Evolutionary conservation across 2,113 vertebrate species (phyloP).

Genomic region (Opisthocomus hoazin): DNA sequence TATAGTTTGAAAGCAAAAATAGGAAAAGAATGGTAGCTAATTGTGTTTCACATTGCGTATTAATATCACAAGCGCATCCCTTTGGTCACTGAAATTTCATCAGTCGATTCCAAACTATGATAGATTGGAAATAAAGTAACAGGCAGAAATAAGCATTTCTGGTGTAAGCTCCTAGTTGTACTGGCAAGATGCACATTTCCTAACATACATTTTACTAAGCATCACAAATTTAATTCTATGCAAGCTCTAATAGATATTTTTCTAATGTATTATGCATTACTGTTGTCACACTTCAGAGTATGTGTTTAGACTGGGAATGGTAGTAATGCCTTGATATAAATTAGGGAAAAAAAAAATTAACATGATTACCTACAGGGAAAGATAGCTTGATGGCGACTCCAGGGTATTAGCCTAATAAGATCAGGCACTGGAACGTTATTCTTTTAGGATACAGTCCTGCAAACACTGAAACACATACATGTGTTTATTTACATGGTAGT

Average conservation of each 20-base stretch:
- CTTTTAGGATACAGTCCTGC: not conserved
- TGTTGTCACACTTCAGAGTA: not conserved
- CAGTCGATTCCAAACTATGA: not conserved
- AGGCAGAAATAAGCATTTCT: not conserved
- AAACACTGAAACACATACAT: not conserved
- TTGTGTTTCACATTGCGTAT: not conserved
- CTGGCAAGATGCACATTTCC: not conserved
- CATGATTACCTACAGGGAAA: not conserved
- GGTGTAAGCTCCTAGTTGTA: not conserved
- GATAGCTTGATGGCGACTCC: not conserved
- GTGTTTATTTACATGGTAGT: not conserved
- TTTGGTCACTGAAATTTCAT: not conserved
- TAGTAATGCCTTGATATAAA: not conserved
- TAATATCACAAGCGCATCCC: not conserved
- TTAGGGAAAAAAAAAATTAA: not conserved
- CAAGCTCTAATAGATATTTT: not conserved
- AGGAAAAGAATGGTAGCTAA: not conserved
- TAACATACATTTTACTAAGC: not conserved
- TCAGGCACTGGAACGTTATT: not conserved
- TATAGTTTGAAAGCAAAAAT: not conserved
- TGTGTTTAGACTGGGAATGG: not conserved
- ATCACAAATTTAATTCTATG: not conserved
- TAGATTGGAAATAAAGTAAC: not conserved
- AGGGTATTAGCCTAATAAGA: not conserved
- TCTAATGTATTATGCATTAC: not conserved